A percentile compares a stretch with the other conserved stretches of the same genome.
These are phyloP conservation scores for Ruditapes philippinarum DNA, from an alignment of 1,140 invertebrate genomes.

Conservation along the genomic window DNA sequence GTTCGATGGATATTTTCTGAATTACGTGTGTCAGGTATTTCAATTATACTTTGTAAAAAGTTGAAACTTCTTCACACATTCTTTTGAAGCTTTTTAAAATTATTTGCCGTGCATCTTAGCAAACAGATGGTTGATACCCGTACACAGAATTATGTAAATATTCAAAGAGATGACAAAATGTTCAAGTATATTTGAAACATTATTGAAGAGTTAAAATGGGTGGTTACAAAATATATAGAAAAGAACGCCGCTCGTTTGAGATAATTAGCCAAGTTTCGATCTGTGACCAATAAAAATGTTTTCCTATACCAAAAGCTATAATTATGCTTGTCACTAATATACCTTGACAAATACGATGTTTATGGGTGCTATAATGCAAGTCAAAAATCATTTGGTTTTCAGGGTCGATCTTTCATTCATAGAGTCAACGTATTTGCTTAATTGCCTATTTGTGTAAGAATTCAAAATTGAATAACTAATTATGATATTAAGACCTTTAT, in stretches of 20 bases:
- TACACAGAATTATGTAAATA: constrained; percentile 27
- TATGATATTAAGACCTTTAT: background rate
- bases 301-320: background rate
- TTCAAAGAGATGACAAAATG: background rate
- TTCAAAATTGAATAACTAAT: background rate
- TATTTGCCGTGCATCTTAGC: background rate
- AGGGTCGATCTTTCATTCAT: constrained; percentile 18
- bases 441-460: background rate
- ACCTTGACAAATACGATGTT: constrained; percentile 7
- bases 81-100: constrained; percentile 13
- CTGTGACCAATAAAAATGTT: constrained; percentile 22
- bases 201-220: background rate
- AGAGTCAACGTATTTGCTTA: background rate
- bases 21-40: no score
- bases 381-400: background rate
- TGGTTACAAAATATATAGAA: background rate
- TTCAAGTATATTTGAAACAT: background rate
- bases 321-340: constrained; percentile 21
- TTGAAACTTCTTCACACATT: background rate
- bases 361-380: background rate
- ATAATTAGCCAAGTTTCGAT: background rate
- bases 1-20: no score
- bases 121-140: background rate
- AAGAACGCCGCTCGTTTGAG: background rate
- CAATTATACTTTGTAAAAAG: background rate